These are phyloP conservation scores for Aythya baeri DNA, from an alignment of 2,113 vertebrate species.

Conservation along the genomic window DNA sequence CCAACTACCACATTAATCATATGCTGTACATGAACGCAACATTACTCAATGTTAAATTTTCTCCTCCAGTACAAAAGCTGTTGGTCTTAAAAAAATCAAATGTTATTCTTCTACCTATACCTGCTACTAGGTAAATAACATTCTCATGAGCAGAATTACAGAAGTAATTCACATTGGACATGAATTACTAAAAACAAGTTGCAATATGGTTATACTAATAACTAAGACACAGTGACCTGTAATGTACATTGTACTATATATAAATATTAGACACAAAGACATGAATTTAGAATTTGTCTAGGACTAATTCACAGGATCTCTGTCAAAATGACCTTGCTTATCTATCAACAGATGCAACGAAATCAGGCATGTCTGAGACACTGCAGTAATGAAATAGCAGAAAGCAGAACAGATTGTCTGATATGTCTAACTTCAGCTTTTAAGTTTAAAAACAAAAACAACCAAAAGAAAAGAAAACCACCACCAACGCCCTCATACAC, in stretches of 20 bases:
- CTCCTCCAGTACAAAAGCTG: not conserved
- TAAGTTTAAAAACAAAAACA: not conserved
- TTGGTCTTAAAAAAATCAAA: not conserved
- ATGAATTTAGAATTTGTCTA: not conserved
- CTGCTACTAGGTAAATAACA: not conserved
- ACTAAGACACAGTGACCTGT: not conserved
- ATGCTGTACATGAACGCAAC: not conserved
- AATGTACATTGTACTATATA: not conserved
- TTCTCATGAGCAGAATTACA: not conserved
- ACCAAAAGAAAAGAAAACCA: not conserved
- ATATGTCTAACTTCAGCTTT: not conserved
- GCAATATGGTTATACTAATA: not conserved
- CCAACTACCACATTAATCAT: not conserved
- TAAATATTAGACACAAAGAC: not conserved
- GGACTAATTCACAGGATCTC: not conserved
- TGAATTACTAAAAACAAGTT: not conserved
- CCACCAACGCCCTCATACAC: not conserved
- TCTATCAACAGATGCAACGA: not conserved
- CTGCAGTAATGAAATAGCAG: not conserved
- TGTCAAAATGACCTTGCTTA: not conserved
- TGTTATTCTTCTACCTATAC: not conserved
- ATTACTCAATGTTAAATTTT: not conserved
- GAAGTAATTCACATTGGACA: not conserved
- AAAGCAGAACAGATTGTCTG: not conserved
- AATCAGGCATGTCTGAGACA: not conserved